Evolutionary conservation across 2,113 vertebrate species (phyloP), one percentile per base, ranked within the genome.

Genomic region (Camarhynchus parvulus): DNA sequence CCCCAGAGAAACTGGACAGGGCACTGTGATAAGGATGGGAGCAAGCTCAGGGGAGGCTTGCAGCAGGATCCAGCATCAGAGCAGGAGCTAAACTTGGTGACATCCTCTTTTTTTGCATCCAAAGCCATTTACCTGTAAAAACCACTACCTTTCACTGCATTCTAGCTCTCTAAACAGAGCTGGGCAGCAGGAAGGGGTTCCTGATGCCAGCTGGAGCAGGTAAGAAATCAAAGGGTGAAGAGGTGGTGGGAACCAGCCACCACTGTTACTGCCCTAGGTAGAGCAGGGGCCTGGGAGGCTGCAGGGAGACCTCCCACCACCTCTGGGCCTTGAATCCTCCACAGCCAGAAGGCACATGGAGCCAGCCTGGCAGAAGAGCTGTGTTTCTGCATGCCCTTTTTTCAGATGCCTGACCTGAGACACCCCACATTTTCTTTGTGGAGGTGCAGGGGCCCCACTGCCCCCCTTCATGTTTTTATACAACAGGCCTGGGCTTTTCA

Each of bases 371-470:
- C 68, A 69, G 53, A 90, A 37, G 35, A 78, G 69, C 22, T 42
- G 8, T 0, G 0, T 42, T 87, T 53, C 80, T 66, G 31, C 1
- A 0, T 35, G 49, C 15, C 31, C 58, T 64, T 37, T 20, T 78
- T 81, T 78, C 56, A 39, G 77, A 86, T 81, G 76, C 76, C 55
- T 94, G 79, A 63, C 81, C 78, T 78, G 66, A 95, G 81, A 86
- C 39, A 93, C 46, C 17, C 56, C 0, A 2, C 0, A 2, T 67
- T 67, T 83, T 64, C 61, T 90, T 63, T 94, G 73, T 62, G 53
- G 73, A 56, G 64, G 24, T 90, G 24, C 4, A 0, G 39, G 28
- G 13, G 41, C 19, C 33, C 69, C 2, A 1, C 74, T 89, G 49
- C n/a, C 73, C 41, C 73, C 66, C 42, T 87, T 61, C 18, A 3